Base-by-base conservation (phyloP, 1,140 invertebrate genomes). In the Homalodisca vitripennis region DNA sequence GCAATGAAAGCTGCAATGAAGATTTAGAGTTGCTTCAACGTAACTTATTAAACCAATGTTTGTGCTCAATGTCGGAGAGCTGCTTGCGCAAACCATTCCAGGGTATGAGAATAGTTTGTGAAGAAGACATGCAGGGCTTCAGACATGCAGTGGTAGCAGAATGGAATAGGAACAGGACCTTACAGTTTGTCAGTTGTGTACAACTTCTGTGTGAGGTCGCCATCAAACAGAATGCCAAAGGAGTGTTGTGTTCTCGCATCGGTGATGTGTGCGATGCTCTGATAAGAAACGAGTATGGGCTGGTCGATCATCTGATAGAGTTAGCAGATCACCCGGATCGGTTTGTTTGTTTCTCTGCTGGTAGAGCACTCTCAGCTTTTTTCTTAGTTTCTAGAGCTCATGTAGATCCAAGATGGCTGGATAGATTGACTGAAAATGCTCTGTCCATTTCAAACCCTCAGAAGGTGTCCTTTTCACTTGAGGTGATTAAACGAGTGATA, bases 121-220 rank as follows among this genome's bases (percentile, higher is more conserved):
- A 72, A 69, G 72, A 72, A 32, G 73, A 72, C 29, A 53, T 72
- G 82, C 84, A 17, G 79, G 80, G 60, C 82, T 82, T 71, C 79
- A 83, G 57, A 80, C 55, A 82, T 20, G 81, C 82, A 13, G 80
- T 83, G 13, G 77, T 92, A 53, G 83, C 84, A 1, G 86, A 90
- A 71, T 92, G 90, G 90, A 87, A 88, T 6, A 78, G 86, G 2
- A 87, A 88, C 70, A 86, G 88, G 75, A 85, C 88, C 6, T 76
- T 94, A 3, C 86, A 91, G 73, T 93, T 92, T 75, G 80, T 94
- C 57, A 93, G 91, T 65, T 91, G 89, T 71, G 82, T 94, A 71
- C 91, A 94, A 72, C 79, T 94, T 3, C 80, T 94, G 53, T 93
- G 92, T 77, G 91, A 94, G 76, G 86, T 93, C 29, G 92, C 92